A percentile compares a stretch with the other conserved stretches of the same genome.
Conservation (phyloP, 1,140 invertebrate species). For the Zaprionus inermis region DNA sequence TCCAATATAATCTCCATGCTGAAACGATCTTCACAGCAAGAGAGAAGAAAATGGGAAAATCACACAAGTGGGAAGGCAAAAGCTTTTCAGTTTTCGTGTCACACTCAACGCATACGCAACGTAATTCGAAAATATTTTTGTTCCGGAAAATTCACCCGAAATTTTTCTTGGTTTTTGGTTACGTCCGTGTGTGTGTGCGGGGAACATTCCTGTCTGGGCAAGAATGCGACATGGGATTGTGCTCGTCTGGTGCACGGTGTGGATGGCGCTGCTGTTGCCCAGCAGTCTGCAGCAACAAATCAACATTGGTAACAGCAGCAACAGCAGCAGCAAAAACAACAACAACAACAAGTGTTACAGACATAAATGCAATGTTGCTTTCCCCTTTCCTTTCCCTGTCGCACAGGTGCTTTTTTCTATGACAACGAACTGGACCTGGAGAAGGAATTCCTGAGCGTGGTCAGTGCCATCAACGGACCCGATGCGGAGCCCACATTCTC, state of each 20-base stretch:
- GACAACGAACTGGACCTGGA: conserved; percentile 83
- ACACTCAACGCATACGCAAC: conserved; percentile 6
- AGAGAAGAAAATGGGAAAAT: not conserved
- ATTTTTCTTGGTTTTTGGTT: conserved; percentile 10
- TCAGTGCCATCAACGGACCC: conserved; percentile 78
- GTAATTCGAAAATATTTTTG: conserved; percentile 34
- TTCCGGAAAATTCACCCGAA: conserved; percentile 8
- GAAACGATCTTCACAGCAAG: conserved; percentile 12
- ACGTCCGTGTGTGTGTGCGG: conserved; percentile 6
- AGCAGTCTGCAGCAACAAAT: conserved; percentile 63
- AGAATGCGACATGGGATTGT: conserved; percentile 61
- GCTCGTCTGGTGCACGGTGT: conserved; percentile 51
- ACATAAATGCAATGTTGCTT: conserved; percentile 7
- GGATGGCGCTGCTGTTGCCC: conserved; percentile 64
- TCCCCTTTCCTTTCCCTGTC: not conserved
- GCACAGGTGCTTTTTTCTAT: conserved; percentile 84
- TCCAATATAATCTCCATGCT: not conserved
- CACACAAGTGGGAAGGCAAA: conserved; percentile 6
- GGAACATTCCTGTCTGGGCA: conserved; percentile 17
- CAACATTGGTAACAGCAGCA: conserved; percentile 64
- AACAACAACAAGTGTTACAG: not conserved
- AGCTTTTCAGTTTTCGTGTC: conserved; percentile 34
- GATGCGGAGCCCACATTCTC: conserved; percentile 45
- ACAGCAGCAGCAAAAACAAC: not conserved
- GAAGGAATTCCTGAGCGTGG: conserved; percentile 83